Evolutionary conservation across 2,888 invertebrate species (phyloP).

Genomic region (Ctena decussata): DNA sequence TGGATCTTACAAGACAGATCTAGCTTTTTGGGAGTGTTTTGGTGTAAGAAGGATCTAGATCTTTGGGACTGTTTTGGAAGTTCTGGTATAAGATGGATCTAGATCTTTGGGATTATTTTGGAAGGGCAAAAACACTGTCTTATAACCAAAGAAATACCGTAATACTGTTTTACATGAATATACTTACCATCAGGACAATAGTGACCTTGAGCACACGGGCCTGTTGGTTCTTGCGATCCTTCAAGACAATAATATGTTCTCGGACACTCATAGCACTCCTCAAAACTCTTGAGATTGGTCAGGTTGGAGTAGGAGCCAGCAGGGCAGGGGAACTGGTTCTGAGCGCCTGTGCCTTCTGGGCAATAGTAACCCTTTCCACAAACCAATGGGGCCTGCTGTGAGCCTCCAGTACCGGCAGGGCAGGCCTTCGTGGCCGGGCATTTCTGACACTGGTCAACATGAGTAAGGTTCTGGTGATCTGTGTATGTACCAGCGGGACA

Average conservation of each 20-base stretch:
- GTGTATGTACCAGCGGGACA: slow-evolving; percentile 84
- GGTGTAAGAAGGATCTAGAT: too few relatives aligned
- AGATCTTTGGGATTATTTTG: too few relatives aligned
- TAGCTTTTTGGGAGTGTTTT: too few relatives aligned
- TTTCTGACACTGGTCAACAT: slow-evolving; percentile 78
- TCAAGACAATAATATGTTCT: slow-evolving; percentile 83
- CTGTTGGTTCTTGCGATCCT: slow-evolving; percentile 80
- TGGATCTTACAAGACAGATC: too few relatives aligned
- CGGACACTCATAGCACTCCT: slow-evolving; percentile 82
- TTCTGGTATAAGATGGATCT: too few relatives aligned
- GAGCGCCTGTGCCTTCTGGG: slow-evolving; percentile 78
- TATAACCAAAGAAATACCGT: too few relatives aligned
- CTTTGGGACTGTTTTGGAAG: too few relatives aligned
- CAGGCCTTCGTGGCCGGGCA: slow-evolving; percentile 81
- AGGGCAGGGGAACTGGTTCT: slow-evolving; percentile 83
- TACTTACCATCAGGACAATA: slow-evolving; percentile 83
- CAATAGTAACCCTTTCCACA: slow-evolving; percentile 84
- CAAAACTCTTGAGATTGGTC: slow-evolving; percentile 80
- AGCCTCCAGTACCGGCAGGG: slow-evolving; percentile 82
- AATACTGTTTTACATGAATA: too few relatives aligned
- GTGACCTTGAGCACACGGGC: slow-evolving; percentile 80
- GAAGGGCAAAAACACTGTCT: too few relatives aligned
- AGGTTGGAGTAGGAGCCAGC: slow-evolving; percentile 84
- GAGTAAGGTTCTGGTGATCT: slow-evolving; percentile 82
- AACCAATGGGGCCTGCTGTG: slow-evolving; percentile 82